These are phyloP conservation scores for Perdita meconis DNA, from an alignment of 2,888 invertebrate species.

Conservation along the genomic window DNA sequence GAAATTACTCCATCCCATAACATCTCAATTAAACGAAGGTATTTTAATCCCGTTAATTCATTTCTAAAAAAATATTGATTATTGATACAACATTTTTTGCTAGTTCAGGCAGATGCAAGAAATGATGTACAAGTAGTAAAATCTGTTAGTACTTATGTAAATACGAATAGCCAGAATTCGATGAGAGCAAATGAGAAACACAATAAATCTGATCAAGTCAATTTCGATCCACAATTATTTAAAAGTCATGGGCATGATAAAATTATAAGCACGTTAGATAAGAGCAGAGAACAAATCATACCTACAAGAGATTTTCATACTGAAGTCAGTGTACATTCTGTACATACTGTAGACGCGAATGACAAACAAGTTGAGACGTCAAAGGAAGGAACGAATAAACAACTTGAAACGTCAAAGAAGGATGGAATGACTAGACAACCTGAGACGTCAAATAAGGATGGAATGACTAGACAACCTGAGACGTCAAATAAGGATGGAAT, in stretches of 20 bases:
- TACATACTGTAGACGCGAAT: neutral
- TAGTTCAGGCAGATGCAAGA: constrained; percentile 19
- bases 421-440: too few relatives aligned
- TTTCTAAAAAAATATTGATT: neutral
- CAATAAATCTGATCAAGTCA: constrained; percentile 23
- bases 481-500: too few relatives aligned
- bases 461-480: too few relatives aligned
- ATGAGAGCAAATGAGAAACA: neutral
- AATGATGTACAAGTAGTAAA: neutral
- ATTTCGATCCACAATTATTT: neutral
- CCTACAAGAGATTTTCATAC: constrained; percentile 28
- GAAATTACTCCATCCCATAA: constrained; percentile 6
- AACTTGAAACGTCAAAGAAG: too few relatives aligned
- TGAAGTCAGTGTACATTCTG: neutral
- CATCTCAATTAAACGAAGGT: constrained; percentile 29
- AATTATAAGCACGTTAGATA: constrained; percentile 2
- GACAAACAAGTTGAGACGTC: neutral
- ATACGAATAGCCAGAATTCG: neutral
- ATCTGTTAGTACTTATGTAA: neutral
- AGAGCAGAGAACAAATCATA: constrained; percentile 26
- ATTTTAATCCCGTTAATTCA: neutral
- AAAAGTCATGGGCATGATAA: constrained; percentile 4
- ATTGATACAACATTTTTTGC: constrained; percentile 1
- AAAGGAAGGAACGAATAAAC: too few relatives aligned
- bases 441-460: too few relatives aligned